These are phyloP conservation scores for Tetramorium bicarinatum DNA, from an alignment of 2,888 invertebrate species.

Conservation along the genomic window DNA sequence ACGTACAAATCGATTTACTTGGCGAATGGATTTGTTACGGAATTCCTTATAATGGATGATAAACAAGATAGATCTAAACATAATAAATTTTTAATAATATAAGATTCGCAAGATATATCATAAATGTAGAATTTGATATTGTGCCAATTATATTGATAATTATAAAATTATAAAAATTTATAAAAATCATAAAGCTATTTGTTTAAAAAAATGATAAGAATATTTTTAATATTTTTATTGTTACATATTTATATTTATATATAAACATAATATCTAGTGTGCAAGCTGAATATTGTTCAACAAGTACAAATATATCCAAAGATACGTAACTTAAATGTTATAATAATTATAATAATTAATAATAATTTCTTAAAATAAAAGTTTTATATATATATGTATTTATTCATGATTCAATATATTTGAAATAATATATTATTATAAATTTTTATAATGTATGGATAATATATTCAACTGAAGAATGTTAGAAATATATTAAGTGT, in stretches of 20 bases:
- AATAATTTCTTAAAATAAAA: neutral
- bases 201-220: neutral
- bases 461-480: neutral
- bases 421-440: neutral
- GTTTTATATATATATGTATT: neutral
- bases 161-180: too few species aligned
- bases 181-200: neutral
- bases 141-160: neutral
- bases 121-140: neutral
- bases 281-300: neutral
- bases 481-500: neutral
- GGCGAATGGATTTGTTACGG: conserved; percentile 23
- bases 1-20: conserved; percentile 61
- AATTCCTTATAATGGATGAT: conserved; percentile 30
- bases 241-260: conserved; percentile 16
- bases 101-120: neutral
- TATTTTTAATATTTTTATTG: neutral
- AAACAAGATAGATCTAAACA: neutral
- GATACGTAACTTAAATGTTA: neutral
- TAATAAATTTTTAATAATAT: neutral
- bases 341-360: neutral
- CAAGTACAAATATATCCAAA: neutral
- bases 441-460: neutral
- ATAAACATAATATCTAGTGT: neutral
- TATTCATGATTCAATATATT: neutral